Evolutionary conservation across 2,113 vertebrate species (phyloP).

Genomic region (Sardina pilchardus): DNA sequence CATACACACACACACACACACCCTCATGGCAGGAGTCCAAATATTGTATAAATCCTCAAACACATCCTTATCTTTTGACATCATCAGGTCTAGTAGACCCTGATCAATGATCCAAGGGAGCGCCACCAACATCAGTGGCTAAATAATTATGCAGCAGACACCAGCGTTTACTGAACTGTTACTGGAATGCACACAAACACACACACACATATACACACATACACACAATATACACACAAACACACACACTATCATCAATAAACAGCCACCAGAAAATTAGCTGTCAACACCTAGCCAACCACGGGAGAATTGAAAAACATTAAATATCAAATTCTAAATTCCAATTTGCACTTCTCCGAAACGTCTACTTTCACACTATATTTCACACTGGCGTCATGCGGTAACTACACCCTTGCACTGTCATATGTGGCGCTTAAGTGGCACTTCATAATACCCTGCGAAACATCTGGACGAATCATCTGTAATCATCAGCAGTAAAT

Average conservation of each 20-base stretch:
- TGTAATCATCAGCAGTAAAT: background rate
- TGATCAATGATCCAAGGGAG: no score
- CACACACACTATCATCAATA: background rate
- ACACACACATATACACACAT: slow-evolving; percentile 7
- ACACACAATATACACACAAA: background rate
- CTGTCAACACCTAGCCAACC: background rate
- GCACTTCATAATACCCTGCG: background rate
- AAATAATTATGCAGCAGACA: no score
- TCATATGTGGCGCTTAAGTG: background rate
- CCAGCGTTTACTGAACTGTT: no score
- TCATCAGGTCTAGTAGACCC: no score
- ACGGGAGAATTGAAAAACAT: background rate
- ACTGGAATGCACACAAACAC: background rate
- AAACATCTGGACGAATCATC: background rate
- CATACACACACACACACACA: background rate
- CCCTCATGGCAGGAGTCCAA: no score
- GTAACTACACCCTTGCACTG: background rate
- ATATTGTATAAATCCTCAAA: no score
- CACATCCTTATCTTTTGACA: no score
- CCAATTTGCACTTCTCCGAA: background rate
- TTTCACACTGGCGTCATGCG: background rate
- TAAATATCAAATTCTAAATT: background rate
- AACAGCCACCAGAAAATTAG: background rate
- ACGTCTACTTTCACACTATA: background rate
- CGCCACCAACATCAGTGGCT: no score